These are phyloP conservation scores for Thecocarcelia acutangulata DNA, from an alignment of 2,888 invertebrate genomes.

Conservation along the genomic window DNA sequence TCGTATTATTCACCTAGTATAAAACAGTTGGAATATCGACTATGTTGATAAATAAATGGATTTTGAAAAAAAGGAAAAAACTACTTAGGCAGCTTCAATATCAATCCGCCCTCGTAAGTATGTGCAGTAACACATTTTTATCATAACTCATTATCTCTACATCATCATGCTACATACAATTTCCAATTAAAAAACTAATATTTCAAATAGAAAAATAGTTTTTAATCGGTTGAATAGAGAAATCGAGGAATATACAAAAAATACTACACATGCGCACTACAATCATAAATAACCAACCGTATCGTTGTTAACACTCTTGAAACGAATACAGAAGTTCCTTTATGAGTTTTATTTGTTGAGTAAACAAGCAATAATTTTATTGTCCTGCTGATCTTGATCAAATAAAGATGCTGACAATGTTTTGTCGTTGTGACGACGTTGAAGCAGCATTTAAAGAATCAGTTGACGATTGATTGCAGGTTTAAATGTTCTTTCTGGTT, in stretches of 20 bases:
- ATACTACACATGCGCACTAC: neutral
- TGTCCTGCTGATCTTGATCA: constrained; percentile 39
- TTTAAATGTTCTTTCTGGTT: neutral
- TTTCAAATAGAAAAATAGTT: too few relatives aligned
- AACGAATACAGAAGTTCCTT: constrained; percentile 14
- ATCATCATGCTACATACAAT: too few relatives aligned
- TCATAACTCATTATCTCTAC: too few relatives aligned
- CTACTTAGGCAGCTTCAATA: too few relatives aligned
- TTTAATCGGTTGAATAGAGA: neutral
- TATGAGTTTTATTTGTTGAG: constrained; percentile 1
- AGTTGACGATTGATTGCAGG: constrained; percentile 1
- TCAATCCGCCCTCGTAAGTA: too few relatives aligned
- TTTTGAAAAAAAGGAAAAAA: too few relatives aligned
- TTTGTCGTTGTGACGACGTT: constrained; percentile 44
- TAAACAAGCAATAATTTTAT: constrained; percentile 39
- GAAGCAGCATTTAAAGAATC: constrained; percentile 30
- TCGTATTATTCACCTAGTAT: too few relatives aligned
- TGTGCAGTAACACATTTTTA: too few relatives aligned
- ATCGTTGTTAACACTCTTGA: constrained; percentile 1
- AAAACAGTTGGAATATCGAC: too few relatives aligned
- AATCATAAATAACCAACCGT: constrained; percentile 10
- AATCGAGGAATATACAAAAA: neutral
- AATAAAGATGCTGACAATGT: constrained; percentile 62
- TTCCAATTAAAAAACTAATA: too few relatives aligned
- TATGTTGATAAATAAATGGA: too few relatives aligned